Evolutionary conservation across 2,113 vertebrate species (phyloP), one percentile per base, ranked within the genome.

Genomic region (Acrocephalus kingi): DNA sequence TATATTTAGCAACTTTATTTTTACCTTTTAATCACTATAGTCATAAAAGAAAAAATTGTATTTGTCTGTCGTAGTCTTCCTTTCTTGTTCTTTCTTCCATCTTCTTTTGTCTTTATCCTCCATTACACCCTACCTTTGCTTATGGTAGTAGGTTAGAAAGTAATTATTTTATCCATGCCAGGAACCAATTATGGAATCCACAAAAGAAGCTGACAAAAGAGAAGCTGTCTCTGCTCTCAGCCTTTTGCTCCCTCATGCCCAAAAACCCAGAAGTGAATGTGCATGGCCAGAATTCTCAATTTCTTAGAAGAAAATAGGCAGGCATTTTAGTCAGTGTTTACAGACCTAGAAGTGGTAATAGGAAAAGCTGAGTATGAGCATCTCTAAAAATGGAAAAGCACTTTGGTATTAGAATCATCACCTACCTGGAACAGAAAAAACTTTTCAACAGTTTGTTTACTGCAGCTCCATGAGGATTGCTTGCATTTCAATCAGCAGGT

Each of bases 151-250:
- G 68, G 72, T 84, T 88, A 84, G 87, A 88, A 96, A 94, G 76
- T 28, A 95, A 88, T 90, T 92, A 63, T 90, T 96, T 92, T 67
- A 74, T 64, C 76, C 92, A 93, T 81, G 92, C 92, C 93, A 96
- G 77, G 76, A 90, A 87, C 76, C 79, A 96, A 95, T 95, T 96
- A 94, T 67, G 56, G 90, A 88, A 94, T 92, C 64, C 85, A 93
- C 85, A 88, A 92, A 96, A 95, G 85, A n/a, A 96, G 83, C 93
- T 96, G 90, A 96, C 92, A 94, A 90, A 96, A 95, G 84, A 82
- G 76, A 87, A 46, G 61, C 77, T 68, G 88, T 84, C 92, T 96
- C 83, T 77, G 39, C 85, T 93, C 83, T 95, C 83, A 96, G 92
- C 79, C 68, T 95, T 92, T 89, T 95, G 90, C 80, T 95, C 73